Conservation (phyloP, 2,888 invertebrate species). For the Synanthedon andrenaeformis region DNA sequence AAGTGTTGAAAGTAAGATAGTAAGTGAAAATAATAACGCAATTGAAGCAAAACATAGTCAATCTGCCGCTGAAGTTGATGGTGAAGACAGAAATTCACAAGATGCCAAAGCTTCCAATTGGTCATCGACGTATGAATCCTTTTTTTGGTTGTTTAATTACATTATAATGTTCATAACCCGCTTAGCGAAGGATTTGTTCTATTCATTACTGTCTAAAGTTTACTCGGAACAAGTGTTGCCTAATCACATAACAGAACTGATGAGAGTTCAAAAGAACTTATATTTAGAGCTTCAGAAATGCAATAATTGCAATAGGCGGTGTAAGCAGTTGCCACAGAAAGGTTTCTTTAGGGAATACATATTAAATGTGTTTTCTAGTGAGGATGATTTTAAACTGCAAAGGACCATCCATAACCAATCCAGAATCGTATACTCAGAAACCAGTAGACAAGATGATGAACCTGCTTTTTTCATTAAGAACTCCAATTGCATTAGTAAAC, state of each 20-base stretch:
- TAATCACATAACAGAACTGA: slow-evolving; percentile 35
- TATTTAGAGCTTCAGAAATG: slow-evolving; percentile 21
- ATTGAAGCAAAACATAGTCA: slow-evolving; percentile 11
- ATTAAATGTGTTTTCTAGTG: slow-evolving; percentile 36
- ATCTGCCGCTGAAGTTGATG: slow-evolving; percentile 18
- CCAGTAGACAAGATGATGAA: slow-evolving; percentile 19
- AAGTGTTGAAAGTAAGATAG: slow-evolving; percentile 16
- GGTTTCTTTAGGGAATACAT: slow-evolving; percentile 22
- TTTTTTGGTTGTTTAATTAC: slow-evolving; percentile 41
- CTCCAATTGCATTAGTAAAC: slow-evolving; percentile 24
- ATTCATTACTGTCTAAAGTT: slow-evolving; percentile 26
- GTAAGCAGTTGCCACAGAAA: slow-evolving; percentile 13
- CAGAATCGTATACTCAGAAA: slow-evolving; percentile 4
- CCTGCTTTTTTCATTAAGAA: slow-evolving; percentile 33
- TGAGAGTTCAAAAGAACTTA: slow-evolving; percentile 30
- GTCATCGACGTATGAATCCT: slow-evolving; percentile 43
- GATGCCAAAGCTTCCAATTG: slow-evolving; percentile 21
- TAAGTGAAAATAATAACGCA: slow-evolving; percentile 25
- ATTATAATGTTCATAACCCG: slow-evolving; percentile 38
- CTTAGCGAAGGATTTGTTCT: slow-evolving; percentile 36
- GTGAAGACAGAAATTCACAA: slow-evolving; percentile 13
- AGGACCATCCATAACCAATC: slow-evolving; percentile 14
- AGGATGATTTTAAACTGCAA: slow-evolving; percentile 26
- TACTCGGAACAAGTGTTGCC: slow-evolving; percentile 33
- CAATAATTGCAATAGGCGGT: slow-evolving; percentile 16